Evolutionary conservation across 2,113 vertebrate species (phyloP).

Genomic region (Chloropsis hardwickii): DNA sequence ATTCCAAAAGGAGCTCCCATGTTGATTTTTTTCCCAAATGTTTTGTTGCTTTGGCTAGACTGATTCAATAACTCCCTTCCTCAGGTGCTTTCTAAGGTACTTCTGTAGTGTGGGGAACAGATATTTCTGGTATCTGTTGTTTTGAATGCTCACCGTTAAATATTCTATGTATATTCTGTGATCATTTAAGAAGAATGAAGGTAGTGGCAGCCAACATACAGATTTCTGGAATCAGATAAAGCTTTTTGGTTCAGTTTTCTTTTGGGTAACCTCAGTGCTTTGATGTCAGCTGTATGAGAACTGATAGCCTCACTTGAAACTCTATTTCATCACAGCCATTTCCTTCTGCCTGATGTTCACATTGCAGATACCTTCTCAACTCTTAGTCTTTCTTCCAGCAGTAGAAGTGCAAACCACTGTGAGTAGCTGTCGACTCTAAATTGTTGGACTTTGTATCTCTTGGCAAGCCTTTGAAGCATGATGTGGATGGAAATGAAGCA

Average conservation of each 20-base stretch:
- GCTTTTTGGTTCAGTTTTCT: background rate
- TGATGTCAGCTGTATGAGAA: background rate
- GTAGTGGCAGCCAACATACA: background rate
- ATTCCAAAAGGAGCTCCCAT: background rate
- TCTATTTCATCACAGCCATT: background rate
- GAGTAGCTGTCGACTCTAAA: background rate
- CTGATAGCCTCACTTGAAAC: background rate
- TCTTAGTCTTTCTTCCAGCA: background rate
- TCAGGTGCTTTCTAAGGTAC: background rate
- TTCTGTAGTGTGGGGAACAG: background rate
- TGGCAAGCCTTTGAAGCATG: background rate
- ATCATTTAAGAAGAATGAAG: background rate
- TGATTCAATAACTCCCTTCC: background rate
- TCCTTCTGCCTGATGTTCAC: background rate
- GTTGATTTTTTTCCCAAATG: background rate
- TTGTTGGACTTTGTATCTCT: background rate
- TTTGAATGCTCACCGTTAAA: background rate
- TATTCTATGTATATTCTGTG: background rate
- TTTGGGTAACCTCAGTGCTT: background rate
- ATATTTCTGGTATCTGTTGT: background rate
- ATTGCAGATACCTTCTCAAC: background rate
- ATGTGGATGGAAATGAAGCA: background rate
- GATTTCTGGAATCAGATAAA: background rate
- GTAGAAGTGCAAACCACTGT: background rate
- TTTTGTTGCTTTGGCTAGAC: background rate